Evolutionary conservation across 2,797 vertebrate genomes (phyloP).

Genomic region (Atherinosoma microstoma): DNA sequence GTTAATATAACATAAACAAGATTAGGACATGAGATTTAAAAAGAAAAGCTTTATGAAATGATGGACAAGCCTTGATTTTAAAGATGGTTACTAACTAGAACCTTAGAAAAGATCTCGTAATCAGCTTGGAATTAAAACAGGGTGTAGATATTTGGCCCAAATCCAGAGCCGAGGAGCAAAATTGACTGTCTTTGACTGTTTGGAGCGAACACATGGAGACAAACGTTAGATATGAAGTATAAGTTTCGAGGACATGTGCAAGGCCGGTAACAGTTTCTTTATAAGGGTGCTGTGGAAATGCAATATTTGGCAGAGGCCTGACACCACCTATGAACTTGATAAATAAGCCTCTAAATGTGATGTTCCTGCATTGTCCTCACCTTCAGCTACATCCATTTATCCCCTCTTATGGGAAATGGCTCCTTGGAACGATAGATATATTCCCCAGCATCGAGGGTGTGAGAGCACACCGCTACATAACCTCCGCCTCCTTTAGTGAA

Average conservation of each 20-base stretch:
- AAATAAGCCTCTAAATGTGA: slow-evolving; percentile 82
- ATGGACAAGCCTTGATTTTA: slow-evolving; percentile 1
- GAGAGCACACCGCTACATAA: slow-evolving; percentile 51
- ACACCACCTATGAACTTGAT: slow-evolving; percentile 79
- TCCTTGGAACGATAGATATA: slow-evolving; percentile 66
- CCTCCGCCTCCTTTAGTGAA: slow-evolving; percentile 61
- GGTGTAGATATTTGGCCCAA: not conserved
- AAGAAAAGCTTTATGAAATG: not conserved
- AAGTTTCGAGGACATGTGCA: slow-evolving; percentile 17
- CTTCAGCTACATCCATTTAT: slow-evolving; percentile 82
- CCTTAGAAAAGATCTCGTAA: not conserved
- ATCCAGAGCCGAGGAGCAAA: not conserved
- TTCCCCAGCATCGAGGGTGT: slow-evolving; percentile 53
- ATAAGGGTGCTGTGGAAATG: slow-evolving; percentile 56
- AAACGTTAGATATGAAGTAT: slow-evolving; percentile 50
- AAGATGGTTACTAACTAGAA: not conserved
- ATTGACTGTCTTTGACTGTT: not conserved
- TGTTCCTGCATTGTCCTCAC: slow-evolving; percentile 81
- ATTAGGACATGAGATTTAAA: not conserved
- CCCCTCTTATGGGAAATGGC: slow-evolving; percentile 79
- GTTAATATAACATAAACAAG: not conserved
- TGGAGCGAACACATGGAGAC: slow-evolving; percentile 6
- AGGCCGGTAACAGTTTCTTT: slow-evolving; percentile 50
- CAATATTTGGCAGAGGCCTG: slow-evolving; percentile 72
- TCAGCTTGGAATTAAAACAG: not conserved